phyloP scores from a whole-genome alignment of 2,888 invertebrate species.

The Cactoblastis cactorum region DNA sequence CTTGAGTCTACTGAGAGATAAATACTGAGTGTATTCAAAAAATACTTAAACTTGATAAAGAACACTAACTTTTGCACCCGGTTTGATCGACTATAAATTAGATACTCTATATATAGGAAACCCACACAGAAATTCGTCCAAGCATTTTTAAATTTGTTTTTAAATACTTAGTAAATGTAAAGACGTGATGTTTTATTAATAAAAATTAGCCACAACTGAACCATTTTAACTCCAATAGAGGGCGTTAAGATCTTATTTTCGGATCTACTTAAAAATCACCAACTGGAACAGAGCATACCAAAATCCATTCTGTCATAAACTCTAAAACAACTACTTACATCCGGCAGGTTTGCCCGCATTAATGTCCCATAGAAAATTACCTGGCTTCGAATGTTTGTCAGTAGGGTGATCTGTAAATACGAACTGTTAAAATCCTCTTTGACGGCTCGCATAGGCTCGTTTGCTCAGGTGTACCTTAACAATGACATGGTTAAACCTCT shows the following conservation, averaged over 20 bases:
- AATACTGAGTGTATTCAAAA: too few relatives aligned
- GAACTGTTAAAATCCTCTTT: conserved; percentile 75
- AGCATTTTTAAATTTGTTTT: too few relatives aligned
- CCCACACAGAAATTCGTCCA: too few relatives aligned
- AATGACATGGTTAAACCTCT: conserved; percentile 50
- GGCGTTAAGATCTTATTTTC: neutral
- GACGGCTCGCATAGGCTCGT: conserved; percentile 50
- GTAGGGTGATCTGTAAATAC: conserved; percentile 69
- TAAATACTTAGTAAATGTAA: too few relatives aligned
- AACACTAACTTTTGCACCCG: too few relatives aligned
- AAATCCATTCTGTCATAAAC: conserved; percentile 23
- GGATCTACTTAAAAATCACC: neutral
- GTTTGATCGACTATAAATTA: too few relatives aligned
- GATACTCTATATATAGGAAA: too few relatives aligned
- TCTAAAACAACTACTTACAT: conserved; percentile 33
- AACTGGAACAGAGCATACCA: conserved; percentile 11
- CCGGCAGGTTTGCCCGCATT: conserved; percentile 40
- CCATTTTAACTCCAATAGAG: too few relatives aligned
- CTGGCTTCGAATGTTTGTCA: conserved; percentile 70
- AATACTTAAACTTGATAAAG: too few relatives aligned
- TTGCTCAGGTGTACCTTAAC: conserved; percentile 65
- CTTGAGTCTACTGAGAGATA: too few relatives aligned
- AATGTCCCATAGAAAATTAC: conserved; percentile 58
- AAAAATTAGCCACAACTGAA: too few relatives aligned
- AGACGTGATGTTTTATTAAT: too few relatives aligned